Base-by-base conservation (phyloP, 1,140 invertebrate genomes). In the Chymomyza costata region DNA sequence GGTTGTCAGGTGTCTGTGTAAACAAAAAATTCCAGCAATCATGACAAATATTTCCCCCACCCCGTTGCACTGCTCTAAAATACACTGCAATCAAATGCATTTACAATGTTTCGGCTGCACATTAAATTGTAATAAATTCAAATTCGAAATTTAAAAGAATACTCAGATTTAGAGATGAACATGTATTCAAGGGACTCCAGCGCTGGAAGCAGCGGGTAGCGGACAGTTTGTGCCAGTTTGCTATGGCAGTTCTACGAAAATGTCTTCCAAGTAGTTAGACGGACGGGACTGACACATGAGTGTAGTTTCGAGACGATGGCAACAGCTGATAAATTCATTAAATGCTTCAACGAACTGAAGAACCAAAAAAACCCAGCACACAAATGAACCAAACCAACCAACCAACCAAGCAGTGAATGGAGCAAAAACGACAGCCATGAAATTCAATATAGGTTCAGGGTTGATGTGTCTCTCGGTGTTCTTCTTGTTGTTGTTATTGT, bases 241-340 rank as follows among this genome's bases (percentile, higher is more conserved):
- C n/a, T n/a, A n/a, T n/a, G n/a, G n/a, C 32, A 44, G 35, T 55
- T 60, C 57, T 49, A 38, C 51, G 57, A 55, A 60, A 60, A 55
- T 50, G 40, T 38, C 45, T 56, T n/a, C n/a, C 40, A 39, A 58
- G 48, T 21, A 25, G 2, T n/a, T n/a, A 43, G 63, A 68, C 52
- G 52, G 44, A 57, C 57, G 39, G 35, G 39, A 8, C 8, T 5
- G 3, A 25, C 3, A 25, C 21, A 25, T 25, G 8, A 3, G 21
- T 5, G 21, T 25, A 25, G 21, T 15, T 47, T 15, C n/a, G n/a
- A n/a, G 48, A 41, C 62, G 69, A 74, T 74, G 65, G 70, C 57
- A 48, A 50, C 70, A 76, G 71, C 71, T 71, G 66, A 78, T 71
- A 78, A 78, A 70, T 76, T 78, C 73, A 66, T 78, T 78, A 59